These are phyloP conservation scores for Austrolebias charrua DNA, from an alignment of 2,797 vertebrate genomes.

Conservation along the genomic window DNA sequence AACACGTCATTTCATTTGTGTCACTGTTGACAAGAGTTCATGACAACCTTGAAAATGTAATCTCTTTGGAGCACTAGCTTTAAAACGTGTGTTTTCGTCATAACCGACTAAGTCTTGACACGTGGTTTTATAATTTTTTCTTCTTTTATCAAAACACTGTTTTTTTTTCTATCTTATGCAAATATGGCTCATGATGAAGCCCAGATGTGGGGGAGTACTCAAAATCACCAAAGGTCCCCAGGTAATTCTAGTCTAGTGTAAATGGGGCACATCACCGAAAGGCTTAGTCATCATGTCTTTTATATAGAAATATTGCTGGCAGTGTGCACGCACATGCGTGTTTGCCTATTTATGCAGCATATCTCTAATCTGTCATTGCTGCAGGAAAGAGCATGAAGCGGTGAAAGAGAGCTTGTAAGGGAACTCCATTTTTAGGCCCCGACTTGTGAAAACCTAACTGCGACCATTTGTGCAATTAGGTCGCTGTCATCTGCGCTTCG, in stretches of 20 bases:
- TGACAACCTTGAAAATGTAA: slow-evolving; percentile 24
- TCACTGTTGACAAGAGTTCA: too few species aligned
- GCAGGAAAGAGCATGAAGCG: slow-evolving; percentile 33
- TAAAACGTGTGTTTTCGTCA: slow-evolving; percentile 14
- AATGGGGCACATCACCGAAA: slow-evolving; percentile 52
- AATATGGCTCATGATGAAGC: slow-evolving; percentile 18
- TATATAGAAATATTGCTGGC: slow-evolving; percentile 44
- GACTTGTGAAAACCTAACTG: slow-evolving; percentile 48
- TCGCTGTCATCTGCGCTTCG: slow-evolving; percentile 47
- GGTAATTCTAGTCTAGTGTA: slow-evolving; percentile 45
- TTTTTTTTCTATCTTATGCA: slow-evolving; percentile 27
- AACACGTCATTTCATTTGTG: slow-evolving; percentile 20
- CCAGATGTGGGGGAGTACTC: slow-evolving; percentile 32
- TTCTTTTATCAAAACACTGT: slow-evolving; percentile 12
- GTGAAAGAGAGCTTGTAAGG: slow-evolving; percentile 35
- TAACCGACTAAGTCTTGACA: slow-evolving; percentile 15
- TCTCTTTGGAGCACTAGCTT: slow-evolving; percentile 1
- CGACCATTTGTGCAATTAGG: slow-evolving; percentile 54
- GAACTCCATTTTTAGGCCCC: slow-evolving; percentile 38
- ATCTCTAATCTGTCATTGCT: slow-evolving; percentile 59
- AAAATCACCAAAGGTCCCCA: slow-evolving; percentile 37
- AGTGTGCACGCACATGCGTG: slow-evolving; percentile 22
- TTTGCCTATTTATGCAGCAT: slow-evolving; percentile 45
- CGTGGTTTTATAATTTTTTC: slow-evolving; percentile 1
- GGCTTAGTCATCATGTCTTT: slow-evolving; percentile 58